A percentile compares a stretch with the other conserved stretches of the same genome.
These are phyloP conservation scores for Ptilonorhynchus violaceus DNA, from an alignment of 2,113 vertebrate genomes.

Conservation along the genomic window DNA sequence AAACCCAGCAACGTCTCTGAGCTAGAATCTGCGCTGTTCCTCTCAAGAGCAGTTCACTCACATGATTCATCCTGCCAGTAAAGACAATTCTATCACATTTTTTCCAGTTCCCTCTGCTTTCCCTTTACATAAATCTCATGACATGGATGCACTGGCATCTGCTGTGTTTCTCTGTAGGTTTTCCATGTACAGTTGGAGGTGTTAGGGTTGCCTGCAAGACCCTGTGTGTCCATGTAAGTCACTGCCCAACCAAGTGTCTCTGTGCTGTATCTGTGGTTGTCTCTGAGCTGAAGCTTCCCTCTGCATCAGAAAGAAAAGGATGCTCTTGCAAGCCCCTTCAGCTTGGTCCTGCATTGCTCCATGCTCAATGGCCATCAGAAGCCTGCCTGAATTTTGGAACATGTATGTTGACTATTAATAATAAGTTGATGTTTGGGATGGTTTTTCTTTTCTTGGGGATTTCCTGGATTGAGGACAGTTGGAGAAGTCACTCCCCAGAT, in stretches of 20 bases:
- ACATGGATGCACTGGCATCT: background rate
- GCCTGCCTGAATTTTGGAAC: background rate
- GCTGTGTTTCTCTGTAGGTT: background rate
- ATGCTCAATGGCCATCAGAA: background rate
- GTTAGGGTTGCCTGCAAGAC: background rate
- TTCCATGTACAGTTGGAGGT: background rate
- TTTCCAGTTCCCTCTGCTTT: slow-evolving; percentile 31
- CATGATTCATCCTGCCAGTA: slow-evolving; percentile 22
- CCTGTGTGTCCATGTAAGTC: background rate
- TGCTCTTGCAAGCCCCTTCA: background rate
- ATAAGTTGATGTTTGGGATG: background rate
- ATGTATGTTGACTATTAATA: background rate
- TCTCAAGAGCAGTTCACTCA: background rate
- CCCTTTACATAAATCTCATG: background rate
- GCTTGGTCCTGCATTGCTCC: background rate
- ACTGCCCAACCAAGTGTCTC: background rate
- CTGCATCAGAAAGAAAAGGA: background rate
- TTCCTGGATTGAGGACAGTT: background rate
- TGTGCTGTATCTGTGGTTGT: background rate
- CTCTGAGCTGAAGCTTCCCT: background rate
- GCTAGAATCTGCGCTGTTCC: background rate
- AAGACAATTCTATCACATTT: background rate
- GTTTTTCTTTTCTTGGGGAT: background rate
- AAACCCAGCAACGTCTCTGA: background rate
- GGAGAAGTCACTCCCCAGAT: background rate